phyloP scores from a whole-genome alignment of 2,113 vertebrate species.

The Urocolius indicus region DNA sequence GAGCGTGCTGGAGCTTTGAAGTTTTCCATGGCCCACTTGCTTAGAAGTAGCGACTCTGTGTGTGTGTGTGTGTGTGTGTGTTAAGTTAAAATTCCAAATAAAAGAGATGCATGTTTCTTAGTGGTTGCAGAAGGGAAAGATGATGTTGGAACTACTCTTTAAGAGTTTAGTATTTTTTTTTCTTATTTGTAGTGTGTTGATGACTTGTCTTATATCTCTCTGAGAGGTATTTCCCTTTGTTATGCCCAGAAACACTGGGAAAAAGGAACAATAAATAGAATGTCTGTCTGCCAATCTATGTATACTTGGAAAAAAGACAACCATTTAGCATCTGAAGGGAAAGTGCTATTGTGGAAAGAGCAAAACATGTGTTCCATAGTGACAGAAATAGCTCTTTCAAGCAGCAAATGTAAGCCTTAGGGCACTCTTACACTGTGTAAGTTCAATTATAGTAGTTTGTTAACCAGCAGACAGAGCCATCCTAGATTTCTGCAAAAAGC shows the following conservation, averaged over 20 bases:
- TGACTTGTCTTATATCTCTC: not conserved
- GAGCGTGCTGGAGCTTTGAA: not conserved
- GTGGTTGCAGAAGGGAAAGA: not conserved
- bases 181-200: not conserved
- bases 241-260: not conserved
- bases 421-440: not conserved
- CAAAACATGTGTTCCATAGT: not conserved
- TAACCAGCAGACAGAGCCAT: not conserved
- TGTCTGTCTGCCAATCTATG: not conserved
- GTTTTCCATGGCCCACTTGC: not conserved
- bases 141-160: not conserved
- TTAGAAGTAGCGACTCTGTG: not conserved
- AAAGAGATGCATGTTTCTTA: not conserved
- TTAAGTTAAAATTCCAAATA: not conserved
- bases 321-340: not conserved
- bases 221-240: not conserved
- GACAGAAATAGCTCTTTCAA: not conserved
- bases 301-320: not conserved
- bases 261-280: not conserved
- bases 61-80: not conserved
- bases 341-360: not conserved
- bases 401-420: not conserved
- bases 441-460: not conserved
- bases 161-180: not conserved
- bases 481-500: not conserved